These are phyloP conservation scores for Lysandra coridon DNA, from an alignment of 2,888 invertebrate genomes.

Conservation along the genomic window DNA sequence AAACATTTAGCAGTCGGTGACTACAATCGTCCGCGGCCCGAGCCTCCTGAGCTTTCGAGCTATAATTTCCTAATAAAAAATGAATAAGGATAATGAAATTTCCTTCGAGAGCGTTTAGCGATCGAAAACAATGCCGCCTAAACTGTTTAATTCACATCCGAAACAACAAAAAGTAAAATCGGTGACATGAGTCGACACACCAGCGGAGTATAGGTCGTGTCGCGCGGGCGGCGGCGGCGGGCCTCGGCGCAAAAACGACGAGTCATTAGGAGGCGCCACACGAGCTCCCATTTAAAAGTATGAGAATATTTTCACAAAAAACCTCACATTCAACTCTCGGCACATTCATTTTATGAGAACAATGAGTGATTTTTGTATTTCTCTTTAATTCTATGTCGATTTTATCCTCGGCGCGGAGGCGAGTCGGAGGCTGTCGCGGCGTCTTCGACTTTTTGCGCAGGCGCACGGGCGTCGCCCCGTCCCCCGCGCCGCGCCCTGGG, in stretches of 20 bases:
- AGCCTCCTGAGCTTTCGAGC: background rate
- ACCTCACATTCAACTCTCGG: slow-evolving; percentile 78
- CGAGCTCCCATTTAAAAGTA: slow-evolving; percentile 80
- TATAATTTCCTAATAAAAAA: slow-evolving; percentile 40
- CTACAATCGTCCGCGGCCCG: slow-evolving; percentile 1
- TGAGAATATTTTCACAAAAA: slow-evolving; percentile 81
- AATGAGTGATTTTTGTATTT: slow-evolving; percentile 81
- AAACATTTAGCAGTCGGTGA: slow-evolving; percentile 14
- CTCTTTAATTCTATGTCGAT: slow-evolving; percentile 80
- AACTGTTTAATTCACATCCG: slow-evolving; percentile 76
- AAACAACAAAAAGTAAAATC: slow-evolving; percentile 69
- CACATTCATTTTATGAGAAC: slow-evolving; percentile 81
- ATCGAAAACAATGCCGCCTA: slow-evolving; percentile 70
- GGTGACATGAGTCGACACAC: slow-evolving; percentile 75
- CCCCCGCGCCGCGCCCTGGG: slow-evolving; percentile 61
- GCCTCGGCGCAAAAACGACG: slow-evolving; percentile 72
- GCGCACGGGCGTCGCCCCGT: slow-evolving; percentile 58
- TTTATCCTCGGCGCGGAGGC: slow-evolving; percentile 73
- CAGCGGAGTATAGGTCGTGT: slow-evolving; percentile 68
- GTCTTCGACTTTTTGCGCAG: slow-evolving; percentile 77
- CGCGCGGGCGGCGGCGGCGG: slow-evolving; percentile 60
- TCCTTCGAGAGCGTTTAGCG: slow-evolving; percentile 47
- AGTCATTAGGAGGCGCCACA: slow-evolving; percentile 81
- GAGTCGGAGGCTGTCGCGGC: slow-evolving; percentile 75
- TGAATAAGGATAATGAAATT: slow-evolving; percentile 50